phyloP scores from a whole-genome alignment of 2,888 invertebrate species.

The Diogma glabrata region DNA sequence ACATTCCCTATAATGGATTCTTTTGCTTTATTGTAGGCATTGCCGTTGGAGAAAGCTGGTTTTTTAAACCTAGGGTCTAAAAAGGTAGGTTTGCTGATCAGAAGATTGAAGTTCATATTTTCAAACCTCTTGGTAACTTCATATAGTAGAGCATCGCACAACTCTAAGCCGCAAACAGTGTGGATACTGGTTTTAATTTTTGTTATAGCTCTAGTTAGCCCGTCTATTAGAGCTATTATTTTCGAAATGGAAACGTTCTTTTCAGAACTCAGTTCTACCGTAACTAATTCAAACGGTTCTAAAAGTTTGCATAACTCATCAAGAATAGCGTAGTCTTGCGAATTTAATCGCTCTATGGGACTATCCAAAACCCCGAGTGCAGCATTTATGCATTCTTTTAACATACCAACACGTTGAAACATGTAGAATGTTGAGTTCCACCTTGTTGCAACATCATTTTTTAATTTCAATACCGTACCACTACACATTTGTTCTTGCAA shows the following conservation, averaged over 20 bases:
- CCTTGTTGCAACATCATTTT: conserved; percentile 22
- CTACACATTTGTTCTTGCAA: conserved; percentile 20
- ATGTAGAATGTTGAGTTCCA: conserved; percentile 22
- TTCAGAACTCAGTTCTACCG: not conserved
- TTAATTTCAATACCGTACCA: conserved; percentile 21
- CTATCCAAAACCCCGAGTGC: too few species aligned
- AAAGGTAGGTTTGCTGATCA: conserved; percentile 17
- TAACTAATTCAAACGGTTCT: not conserved
- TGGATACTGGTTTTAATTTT: not conserved
- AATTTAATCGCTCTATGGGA: not conserved
- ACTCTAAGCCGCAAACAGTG: not conserved
- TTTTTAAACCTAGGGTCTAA: conserved; percentile 21
- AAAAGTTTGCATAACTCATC: conserved; percentile 14
- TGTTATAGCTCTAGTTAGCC: not conserved
- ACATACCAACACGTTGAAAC: conserved; percentile 14
- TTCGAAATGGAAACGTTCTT: conserved; percentile 7
- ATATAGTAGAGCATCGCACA: conserved; percentile 9
- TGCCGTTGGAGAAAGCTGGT: conserved; percentile 14
- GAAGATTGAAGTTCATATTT: conserved; percentile 13
- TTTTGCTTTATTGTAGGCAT: not conserved
- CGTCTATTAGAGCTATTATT: not conserved
- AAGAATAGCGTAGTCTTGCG: not conserved
- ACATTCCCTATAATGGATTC: not conserved
- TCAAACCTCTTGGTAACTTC: conserved; percentile 14
- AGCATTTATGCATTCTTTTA: not conserved